Conservation (phyloP, 2,797 vertebrate genomes). For the Protosalanx chinensis region DNA sequence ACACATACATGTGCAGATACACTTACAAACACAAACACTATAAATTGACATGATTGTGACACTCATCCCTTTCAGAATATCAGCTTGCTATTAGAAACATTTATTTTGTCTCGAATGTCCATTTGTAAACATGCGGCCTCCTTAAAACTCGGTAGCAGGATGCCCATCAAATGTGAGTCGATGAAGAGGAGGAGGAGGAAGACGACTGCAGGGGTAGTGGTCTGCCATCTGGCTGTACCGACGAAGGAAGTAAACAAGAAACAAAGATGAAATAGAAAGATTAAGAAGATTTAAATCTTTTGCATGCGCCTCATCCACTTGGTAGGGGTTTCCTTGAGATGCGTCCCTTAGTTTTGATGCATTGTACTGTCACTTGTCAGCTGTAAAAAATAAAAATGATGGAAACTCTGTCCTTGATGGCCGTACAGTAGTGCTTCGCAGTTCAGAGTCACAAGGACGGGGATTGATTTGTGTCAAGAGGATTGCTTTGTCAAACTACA, state of each 20-base stretch:
- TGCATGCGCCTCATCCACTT: constrained; percentile 92
- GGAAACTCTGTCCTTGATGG: constrained; percentile 60
- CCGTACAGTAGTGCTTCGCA: constrained; percentile 17
- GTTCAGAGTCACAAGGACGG: constrained; percentile 34
- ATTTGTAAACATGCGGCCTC: constrained; percentile 73
- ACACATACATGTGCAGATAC: constrained; percentile 2
- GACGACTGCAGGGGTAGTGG: constrained; percentile 70
- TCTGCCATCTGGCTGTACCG: constrained; percentile 79
- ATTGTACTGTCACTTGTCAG: constrained; percentile 85
- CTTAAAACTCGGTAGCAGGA: constrained; percentile 82
- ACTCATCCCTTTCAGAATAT: constrained; percentile 71
- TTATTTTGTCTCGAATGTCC: constrained; percentile 81
- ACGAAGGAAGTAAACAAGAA: constrained; percentile 66
- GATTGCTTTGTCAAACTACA: constrained; percentile 32
- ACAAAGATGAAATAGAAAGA: constrained; percentile 43
- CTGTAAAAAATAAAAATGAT: constrained; percentile 82
- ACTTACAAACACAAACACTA: constrained; percentile 1
- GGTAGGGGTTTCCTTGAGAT: constrained; percentile 77
- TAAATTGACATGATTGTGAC: constrained; percentile 31
- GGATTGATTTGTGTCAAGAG: constrained; percentile 34
- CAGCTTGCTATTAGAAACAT: constrained; percentile 82
- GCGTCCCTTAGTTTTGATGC: constrained; percentile 88
- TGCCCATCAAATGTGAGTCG: constrained; percentile 70
- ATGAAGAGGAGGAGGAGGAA: constrained; percentile 50
- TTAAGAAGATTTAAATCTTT: constrained; percentile 71